Evolutionary conservation across 2,888 invertebrate species (phyloP), one percentile per base, ranked within the genome.

Genomic region (Nezara viridula): DNA sequence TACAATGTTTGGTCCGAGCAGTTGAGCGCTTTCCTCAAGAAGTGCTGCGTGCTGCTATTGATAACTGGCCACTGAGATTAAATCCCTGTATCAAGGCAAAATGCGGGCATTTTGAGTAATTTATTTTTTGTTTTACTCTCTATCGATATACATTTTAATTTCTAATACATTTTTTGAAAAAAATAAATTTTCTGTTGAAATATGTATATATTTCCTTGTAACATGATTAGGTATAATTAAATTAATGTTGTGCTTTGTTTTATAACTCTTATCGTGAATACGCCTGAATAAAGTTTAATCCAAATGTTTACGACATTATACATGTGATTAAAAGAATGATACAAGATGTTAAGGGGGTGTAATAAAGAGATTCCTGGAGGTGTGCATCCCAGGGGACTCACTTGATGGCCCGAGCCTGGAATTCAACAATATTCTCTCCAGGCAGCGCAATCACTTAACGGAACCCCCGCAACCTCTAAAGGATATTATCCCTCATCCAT

Each of bases 401-500:
- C 40, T 77, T 40, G 40, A 40, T 40, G 24, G 1, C 77, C 40
- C 1, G 10, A 21, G 4, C 7, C 21, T 12, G 77, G 77, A 77
- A 77, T 77, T 77, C 40, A 40, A 77, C 77, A 77, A 77, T 77
- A 77, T 77, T 77, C 77, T 77, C 77, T 77, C 77, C 40, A 40
- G 12, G 0, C 24, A 77, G 40, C 24, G 24, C 77, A 77, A 77
- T 77, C 77, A 40, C 77, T 77, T 40, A 40, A 16, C 3, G n/a
- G n/a, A n/a, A n/a, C n/a, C n/a, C n/a, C n/a, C n/a, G n/a, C 27
- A 16, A 14, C 60, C 27, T 27, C 60, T 27, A 21, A 60, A 77
- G 40, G 12, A 21, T 77, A 77, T 40, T 24, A 40, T 40, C 24
- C 40, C 12, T 19, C n/a, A 19, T 32, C 21, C 32, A 16, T 7